Conservation (phyloP, 2,888 invertebrate species). For the Yponomeuta malinellus region DNA sequence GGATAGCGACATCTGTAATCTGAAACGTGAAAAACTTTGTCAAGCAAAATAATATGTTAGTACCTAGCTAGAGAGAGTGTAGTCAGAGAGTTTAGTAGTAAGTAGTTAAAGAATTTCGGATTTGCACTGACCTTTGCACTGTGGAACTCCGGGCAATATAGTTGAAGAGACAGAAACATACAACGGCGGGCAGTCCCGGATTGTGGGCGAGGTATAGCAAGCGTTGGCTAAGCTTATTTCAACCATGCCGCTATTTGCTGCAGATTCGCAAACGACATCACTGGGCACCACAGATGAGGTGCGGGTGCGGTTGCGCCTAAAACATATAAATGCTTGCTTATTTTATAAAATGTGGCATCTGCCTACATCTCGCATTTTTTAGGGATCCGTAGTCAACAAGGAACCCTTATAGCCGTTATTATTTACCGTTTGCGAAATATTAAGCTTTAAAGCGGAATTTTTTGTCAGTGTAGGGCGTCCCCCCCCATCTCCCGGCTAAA, state of each 20-base stretch:
- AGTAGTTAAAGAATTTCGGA: not conserved
- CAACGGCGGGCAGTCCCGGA: constrained; percentile 73
- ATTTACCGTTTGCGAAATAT: too few relatives aligned
- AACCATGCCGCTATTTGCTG: constrained; percentile 48
- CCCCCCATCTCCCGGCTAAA: too few relatives aligned
- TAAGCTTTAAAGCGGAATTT: too few relatives aligned
- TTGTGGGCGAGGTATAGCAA: constrained; percentile 63
- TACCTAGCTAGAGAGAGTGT: too few relatives aligned
- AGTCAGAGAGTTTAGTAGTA: too few relatives aligned
- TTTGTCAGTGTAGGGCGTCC: too few relatives aligned
- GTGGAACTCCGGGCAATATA: constrained; percentile 18
- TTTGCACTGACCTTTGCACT: constrained; percentile 22
- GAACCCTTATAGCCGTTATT: too few relatives aligned
- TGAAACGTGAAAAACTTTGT: constrained; percentile 18
- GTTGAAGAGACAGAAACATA: constrained; percentile 71
- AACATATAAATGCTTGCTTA: constrained; percentile 1
- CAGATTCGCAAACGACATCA: constrained; percentile 55
- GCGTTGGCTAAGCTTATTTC: constrained; percentile 57
- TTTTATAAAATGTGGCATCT: not conserved
- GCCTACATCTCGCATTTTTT: too few relatives aligned
- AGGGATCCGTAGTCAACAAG: too few relatives aligned
- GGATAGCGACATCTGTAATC: constrained; percentile 24
- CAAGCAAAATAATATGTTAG: not conserved
- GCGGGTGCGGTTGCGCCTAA: constrained; percentile 24
- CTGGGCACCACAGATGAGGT: constrained; percentile 21